These are phyloP conservation scores for Poicephalus gulielmi DNA, from an alignment of 2,113 vertebrate species.

Conservation along the genomic window DNA sequence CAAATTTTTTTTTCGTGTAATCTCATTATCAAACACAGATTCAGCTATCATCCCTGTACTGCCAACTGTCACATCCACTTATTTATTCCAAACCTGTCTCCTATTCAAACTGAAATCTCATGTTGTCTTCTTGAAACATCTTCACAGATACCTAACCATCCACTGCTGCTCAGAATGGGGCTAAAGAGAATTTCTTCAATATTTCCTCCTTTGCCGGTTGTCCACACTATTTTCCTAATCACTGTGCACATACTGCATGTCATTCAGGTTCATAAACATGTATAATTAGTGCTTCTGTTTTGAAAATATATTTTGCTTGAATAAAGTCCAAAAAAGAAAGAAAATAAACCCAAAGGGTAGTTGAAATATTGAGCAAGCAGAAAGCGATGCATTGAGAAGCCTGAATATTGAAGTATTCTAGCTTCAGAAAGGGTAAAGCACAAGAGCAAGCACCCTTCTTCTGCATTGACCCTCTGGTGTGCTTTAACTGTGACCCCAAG, in stretches of 20 bases:
- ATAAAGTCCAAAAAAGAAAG: neutral
- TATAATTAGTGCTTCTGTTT: neutral
- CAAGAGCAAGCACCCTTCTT: neutral
- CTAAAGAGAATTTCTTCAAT: neutral
- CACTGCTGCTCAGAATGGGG: neutral
- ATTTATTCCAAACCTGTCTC: constrained; percentile 6
- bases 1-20: neutral
- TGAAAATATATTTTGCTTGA: neutral
- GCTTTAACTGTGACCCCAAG: neutral
- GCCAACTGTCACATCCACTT: neutral
- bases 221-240: neutral
- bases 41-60: neutral
- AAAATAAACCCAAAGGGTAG: neutral
- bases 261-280: neutral
- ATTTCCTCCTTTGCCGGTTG: neutral
- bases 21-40: neutral
- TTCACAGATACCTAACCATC: neutral
- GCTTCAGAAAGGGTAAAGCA: neutral
- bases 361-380: neutral
- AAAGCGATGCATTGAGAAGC: neutral
- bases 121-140: neutral
- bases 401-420: neutral
- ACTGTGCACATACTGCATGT: neutral
- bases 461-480: neutral
- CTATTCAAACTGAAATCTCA: constrained; percentile 7